A percentile compares a stretch with the other conserved stretches of the same genome.
These are phyloP conservation scores for Thomomys bottae DNA, from an alignment of 2,113 vertebrate genomes.

Conservation along the genomic window DNA sequence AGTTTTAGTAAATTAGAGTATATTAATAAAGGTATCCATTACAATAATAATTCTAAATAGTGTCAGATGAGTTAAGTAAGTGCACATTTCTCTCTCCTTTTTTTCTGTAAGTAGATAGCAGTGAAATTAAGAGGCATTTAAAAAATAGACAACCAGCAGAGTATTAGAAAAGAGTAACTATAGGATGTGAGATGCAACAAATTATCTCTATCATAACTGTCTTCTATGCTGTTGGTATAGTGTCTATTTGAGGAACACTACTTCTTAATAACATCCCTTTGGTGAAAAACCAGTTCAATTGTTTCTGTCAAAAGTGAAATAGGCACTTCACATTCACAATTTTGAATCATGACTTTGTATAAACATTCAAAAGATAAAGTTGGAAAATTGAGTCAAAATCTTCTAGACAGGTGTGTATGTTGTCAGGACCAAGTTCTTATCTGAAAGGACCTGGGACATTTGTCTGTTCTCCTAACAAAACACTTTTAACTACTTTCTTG, in stretches of 20 bases:
- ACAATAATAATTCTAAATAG: slow-evolving; percentile 4
- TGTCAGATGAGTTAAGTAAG: neutral
- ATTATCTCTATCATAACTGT: neutral
- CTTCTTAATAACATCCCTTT: neutral
- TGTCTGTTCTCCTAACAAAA: neutral
- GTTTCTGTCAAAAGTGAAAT: neutral
- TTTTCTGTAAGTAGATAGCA: neutral
- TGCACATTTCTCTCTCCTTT: neutral
- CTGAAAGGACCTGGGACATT: neutral
- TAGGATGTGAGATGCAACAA: neutral
- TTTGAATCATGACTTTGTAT: neutral
- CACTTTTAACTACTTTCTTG: neutral
- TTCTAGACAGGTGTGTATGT: neutral
- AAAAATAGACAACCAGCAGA: neutral
- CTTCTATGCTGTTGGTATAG: neutral
- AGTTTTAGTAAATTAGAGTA: neutral
- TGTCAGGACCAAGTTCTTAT: neutral
- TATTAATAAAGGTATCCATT: neutral
- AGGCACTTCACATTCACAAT: neutral
- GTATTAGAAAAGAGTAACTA: neutral
- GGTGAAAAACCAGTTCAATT: neutral
- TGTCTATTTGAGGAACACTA: neutral
- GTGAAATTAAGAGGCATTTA: neutral
- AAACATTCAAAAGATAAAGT: neutral
- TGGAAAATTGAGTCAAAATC: neutral